A percentile compares a stretch with the other conserved stretches of the same genome.
Conservation (phyloP, 1,140 invertebrate genomes). For the Sinonovacula constricta region DNA sequence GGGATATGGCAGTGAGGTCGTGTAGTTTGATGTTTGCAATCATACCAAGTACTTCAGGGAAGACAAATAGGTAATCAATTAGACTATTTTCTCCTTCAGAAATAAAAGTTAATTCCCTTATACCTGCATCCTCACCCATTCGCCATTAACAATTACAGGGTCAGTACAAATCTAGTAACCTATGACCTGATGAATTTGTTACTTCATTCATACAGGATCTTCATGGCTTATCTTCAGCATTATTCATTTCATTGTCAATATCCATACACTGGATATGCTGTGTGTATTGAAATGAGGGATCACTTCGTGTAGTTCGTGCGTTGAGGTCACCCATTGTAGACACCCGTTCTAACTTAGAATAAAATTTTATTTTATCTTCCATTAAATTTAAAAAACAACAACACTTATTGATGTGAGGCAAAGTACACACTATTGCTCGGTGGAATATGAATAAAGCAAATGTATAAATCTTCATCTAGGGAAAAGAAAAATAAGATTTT, state of each 20-base stretch:
- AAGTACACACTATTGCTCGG: constrained; percentile 8
- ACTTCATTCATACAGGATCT: neutral
- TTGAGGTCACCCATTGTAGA: neutral
- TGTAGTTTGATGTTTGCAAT: too few species aligned
- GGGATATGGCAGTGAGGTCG: too few species aligned
- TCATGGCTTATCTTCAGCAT: neutral
- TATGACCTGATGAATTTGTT: neutral
- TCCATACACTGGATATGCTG: neutral
- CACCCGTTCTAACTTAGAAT: neutral
- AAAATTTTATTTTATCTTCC: neutral
- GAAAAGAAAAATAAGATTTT: too few species aligned
- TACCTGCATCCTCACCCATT: too few species aligned
- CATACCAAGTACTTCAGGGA: too few species aligned
- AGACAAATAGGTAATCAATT: too few species aligned
- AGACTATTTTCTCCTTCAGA: too few species aligned
- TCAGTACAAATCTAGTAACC: neutral
- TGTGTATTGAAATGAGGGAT: neutral
- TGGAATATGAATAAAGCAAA: constrained; percentile 5
- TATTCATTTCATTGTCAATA: neutral
- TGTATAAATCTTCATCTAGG: constrained; percentile 1
- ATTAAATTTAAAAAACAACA: neutral
- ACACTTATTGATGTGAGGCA: neutral
- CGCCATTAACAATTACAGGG: neutral
- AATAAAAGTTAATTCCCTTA: too few species aligned
- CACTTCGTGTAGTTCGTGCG: neutral